A percentile compares a stretch with the other conserved stretches of the same genome.
Evolutionary conservation across 92 coral and sea anemone genomes (phyloP).

Genomic region (Desmophyllum pertusum): DNA sequence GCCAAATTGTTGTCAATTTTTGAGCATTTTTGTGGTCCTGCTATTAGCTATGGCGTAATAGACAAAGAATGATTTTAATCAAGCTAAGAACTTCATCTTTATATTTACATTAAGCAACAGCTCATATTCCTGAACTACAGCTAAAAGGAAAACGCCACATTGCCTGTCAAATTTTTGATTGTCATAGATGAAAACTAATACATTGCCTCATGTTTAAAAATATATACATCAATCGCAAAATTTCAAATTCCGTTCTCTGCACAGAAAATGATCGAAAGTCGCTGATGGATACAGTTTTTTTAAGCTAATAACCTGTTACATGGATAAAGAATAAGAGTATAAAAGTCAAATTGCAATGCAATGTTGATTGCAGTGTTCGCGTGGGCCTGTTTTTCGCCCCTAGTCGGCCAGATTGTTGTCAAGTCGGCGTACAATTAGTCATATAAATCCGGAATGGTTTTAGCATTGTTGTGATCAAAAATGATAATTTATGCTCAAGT

Average conservation of each 20-base stretch:
- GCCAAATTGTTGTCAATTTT: background rate
- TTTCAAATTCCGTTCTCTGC: background rate
- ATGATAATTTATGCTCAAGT: conserved; percentile 33
- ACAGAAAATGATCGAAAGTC: background rate
- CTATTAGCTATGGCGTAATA: background rate
- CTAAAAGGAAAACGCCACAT: background rate
- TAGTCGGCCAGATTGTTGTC: background rate
- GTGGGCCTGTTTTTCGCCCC: background rate
- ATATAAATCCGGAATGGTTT: conserved; percentile 1
- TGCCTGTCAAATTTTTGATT: background rate
- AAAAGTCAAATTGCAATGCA: background rate
- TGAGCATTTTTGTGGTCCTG: background rate
- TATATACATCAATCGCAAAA: background rate
- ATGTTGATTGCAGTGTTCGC: background rate
- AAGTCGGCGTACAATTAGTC: background rate
- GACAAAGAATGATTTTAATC: background rate
- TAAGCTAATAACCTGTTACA: background rate
- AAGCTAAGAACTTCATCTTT: background rate
- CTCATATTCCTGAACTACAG: background rate
- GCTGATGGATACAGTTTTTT: background rate
- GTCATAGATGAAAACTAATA: background rate
- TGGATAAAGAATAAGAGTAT: background rate
- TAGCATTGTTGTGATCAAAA: conserved; percentile 24
- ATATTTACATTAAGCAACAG: background rate
- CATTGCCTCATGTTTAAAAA: background rate